Evolutionary conservation across 2,797 vertebrate species (phyloP).

Genomic region (Chromobotia macracanthus): DNA sequence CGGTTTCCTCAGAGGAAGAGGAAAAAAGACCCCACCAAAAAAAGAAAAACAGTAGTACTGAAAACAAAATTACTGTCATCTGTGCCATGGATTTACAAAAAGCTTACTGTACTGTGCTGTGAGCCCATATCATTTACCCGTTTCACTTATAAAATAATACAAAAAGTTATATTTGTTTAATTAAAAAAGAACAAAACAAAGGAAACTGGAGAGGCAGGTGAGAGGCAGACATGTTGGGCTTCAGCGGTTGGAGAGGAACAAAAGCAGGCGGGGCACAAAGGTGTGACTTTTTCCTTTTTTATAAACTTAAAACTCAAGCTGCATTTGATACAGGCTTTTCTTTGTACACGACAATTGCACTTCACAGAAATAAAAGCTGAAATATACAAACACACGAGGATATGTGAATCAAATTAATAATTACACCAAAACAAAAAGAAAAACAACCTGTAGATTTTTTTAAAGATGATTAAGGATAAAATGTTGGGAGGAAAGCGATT

Average conservation of each 20-base stretch:
- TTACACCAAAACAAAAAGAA: slow-evolving; percentile 76
- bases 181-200: slow-evolving; percentile 20
- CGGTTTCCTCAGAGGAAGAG: slow-evolving; percentile 54
- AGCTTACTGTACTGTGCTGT: slow-evolving; percentile 82
- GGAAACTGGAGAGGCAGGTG: slow-evolving; percentile 51
- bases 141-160: slow-evolving; percentile 78
- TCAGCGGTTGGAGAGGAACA: slow-evolving; percentile 77
- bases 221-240: slow-evolving; percentile 79
- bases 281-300: slow-evolving; percentile 67
- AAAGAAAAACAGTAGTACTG: slow-evolving; percentile 56
- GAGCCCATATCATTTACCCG: slow-evolving; percentile 82
- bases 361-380: slow-evolving; percentile 84
- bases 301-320: slow-evolving; percentile 82
- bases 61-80: slow-evolving; percentile 42
- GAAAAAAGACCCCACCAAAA: slow-evolving; percentile 44
- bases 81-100: slow-evolving; percentile 57
- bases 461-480: slow-evolving; percentile 63
- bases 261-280: slow-evolving; percentile 88
- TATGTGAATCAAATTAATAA: slow-evolving; percentile 98
- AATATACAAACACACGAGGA: slow-evolving; percentile 96
- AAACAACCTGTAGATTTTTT: slow-evolving; percentile 38
- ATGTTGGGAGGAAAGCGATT: slow-evolving; percentile 68
- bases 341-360: slow-evolving; percentile 99
- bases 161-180: slow-evolving; percentile 31
- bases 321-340: slow-evolving; percentile 85